Evolutionary conservation across 2,888 invertebrate genomes (phyloP).

Genomic region (Trachelus stipa): DNA sequence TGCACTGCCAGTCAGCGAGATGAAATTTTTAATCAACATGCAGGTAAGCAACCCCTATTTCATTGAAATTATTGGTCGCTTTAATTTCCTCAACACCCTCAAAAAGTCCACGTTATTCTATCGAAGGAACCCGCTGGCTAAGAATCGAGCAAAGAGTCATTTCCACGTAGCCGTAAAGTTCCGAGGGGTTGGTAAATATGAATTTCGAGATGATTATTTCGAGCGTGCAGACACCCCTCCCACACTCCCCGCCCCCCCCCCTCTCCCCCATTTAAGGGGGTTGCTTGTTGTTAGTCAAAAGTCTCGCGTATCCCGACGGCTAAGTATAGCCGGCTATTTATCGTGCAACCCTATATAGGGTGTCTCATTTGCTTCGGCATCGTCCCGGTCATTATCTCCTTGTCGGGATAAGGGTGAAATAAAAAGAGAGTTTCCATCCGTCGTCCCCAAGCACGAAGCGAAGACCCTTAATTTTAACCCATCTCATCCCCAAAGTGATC

Average conservation of each 20-base stretch:
- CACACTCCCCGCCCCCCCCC: no score
- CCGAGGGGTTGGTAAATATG: not conserved
- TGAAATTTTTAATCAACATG: not conserved
- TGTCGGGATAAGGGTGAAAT: not conserved
- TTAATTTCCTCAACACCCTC: not conserved
- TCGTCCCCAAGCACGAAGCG: not conserved
- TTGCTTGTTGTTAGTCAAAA: slow-evolving; percentile 17
- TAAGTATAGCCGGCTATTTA: not conserved
- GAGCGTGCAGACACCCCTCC: not conserved
- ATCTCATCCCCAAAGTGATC: not conserved
- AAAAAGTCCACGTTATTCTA: not conserved
- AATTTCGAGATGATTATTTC: not conserved
- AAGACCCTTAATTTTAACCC: not conserved
- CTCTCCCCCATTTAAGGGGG: not conserved
- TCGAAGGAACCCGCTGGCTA: not conserved
- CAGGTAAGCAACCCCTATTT: not conserved
- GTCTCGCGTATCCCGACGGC: slow-evolving; percentile 17
- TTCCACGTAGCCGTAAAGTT: not conserved
- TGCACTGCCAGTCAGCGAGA: no score
- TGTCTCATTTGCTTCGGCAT: not conserved
- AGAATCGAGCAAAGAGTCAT: not conserved
- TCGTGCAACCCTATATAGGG: not conserved
- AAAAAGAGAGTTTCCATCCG: not conserved
- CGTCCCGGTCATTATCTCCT: not conserved
- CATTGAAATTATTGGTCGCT: not conserved